Base-by-base conservation (phyloP, 2,797 vertebrate species). In the Lagodon rhomboides region DNA sequence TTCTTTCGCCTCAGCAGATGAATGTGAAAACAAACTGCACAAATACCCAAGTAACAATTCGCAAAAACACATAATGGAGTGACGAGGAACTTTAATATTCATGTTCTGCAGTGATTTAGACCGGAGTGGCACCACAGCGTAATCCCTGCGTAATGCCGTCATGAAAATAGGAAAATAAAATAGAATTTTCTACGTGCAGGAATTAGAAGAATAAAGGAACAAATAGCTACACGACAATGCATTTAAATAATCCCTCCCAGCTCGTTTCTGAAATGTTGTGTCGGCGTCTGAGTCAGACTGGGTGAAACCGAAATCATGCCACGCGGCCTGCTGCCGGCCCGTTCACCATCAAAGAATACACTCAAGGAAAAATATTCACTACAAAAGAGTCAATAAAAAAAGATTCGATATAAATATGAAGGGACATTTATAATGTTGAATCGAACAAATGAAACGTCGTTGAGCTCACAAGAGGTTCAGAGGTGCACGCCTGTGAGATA, bases 181-280 rank as follows among this genome's bases (percentile, higher is more conserved):
- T 8, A 7, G 6, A 34, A 34, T 34, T 34, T 7, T 34, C 34
- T 8, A 34, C 7, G 7, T 34, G 34, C 34, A 34, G 34, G 6
- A 8, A 34, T 6, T 7, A 34, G 34, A 34, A 34, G 34, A 34
- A 8, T 34, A 34, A 34, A 34, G 34, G 34, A 34, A 8, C 34
- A 34, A n/a, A n/a, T n/a, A n/a, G n/a, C n/a, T 60, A 18, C 0
- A 1, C 6, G 63, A 44, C 25, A 38, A 22, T 1, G 5, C 16
- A 12, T 69, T 1, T 54, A 12, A 66, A 61, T 73, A 79, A 79
- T 79, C 51, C 63, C 11, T 59, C 50, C 53, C 34, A 75, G 63
- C 63, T 70, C 64, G 82, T 86, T 79, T 49, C 17, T 51, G 43
- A 23, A 17, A 6, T 30, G 17, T n/a, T n/a, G n/a, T n/a, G n/a